Evolutionary conservation across 2,888 invertebrate genomes (phyloP), one percentile per base, ranked within the genome.

Genomic region (Boloria euphrosyne): DNA sequence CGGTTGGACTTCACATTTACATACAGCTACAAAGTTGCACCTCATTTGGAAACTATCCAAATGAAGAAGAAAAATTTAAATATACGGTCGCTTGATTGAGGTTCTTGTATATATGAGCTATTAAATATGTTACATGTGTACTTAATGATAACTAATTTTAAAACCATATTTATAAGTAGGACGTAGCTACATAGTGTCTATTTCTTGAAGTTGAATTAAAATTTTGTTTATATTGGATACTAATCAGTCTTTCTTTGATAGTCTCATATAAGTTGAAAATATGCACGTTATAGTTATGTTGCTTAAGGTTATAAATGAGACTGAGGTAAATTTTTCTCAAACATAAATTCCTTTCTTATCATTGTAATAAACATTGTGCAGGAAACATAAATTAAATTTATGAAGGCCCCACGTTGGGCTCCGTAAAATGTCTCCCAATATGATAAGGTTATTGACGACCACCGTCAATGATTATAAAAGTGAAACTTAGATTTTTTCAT

Each of bases 361-460:
- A 69, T 73, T 74, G 72, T 72, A 72, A 76, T 77, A 76, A 77
- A 74, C 74, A 69, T 73, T 67, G 74, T 74, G 69, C 65, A 68
- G 70, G 73, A 67, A 70, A 71, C 75, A 77, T 80, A 82, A 81
- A 82, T 81, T 79, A 79, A 72, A 68, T 79, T 80, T 78, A 83
- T 83, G 31, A 78, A 80, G 73, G 76, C 70, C 79, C 78, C 79
- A 77, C 76, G 80, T 76, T 73, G 79, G 76, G 79, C 75, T 79
- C 78, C 80, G 78, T 81, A 77, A 82, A 80, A 68, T 67, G 71
- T 67, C 74, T 73, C 81, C 77, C 80, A 75, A 77, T 75, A 76
- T 78, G 79, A 81, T 80, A 80, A 76, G 70, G 72, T 75, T 82
- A 81, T 79, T 81, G 80, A 82, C 80, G 80, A 73, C 76, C 74